Conservation (phyloP, 1,140 invertebrate species). For the Artemia franciscana region DNA sequence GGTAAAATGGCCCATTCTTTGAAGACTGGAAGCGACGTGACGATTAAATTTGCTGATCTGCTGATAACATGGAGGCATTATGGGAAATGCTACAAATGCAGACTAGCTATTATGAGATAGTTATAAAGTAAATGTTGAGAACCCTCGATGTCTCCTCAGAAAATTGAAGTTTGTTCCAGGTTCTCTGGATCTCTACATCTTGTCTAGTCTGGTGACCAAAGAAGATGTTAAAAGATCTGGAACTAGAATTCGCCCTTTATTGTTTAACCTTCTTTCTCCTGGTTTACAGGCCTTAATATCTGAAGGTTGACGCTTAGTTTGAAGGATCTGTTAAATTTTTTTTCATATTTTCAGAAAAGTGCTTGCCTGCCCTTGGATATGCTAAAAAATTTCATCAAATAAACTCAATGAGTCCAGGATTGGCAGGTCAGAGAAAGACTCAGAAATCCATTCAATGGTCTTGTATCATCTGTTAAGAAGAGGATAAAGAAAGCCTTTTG, state of each 20-base stretch:
- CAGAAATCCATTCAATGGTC: conserved; percentile 93
- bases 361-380: conserved; percentile 76
- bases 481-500: conserved; percentile 95
- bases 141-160: conserved; percentile 82
- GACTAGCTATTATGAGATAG: conserved; percentile 77
- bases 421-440: conserved; percentile 95
- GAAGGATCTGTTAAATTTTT: conserved; percentile 97
- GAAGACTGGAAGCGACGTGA: conserved; percentile 77
- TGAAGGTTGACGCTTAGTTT: conserved; percentile 94
- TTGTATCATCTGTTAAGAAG: conserved; percentile 60
- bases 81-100: conserved; percentile 73
- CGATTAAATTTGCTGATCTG: conserved; percentile 88
- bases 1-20: conserved; percentile 95
- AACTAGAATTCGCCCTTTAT: conserved; percentile 84
- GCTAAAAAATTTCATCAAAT: conserved; percentile 86
- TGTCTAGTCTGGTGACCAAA: conserved; percentile 80
- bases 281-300: conserved; percentile 36
- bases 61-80: conserved; percentile 98
- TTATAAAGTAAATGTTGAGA: conserved; percentile 81
- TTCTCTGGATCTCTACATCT: conserved; percentile 80
- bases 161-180: conserved; percentile 89
- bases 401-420: conserved; percentile 99
- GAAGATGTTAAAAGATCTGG: conserved; percentile 98
- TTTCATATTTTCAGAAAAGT: conserved; percentile 94
- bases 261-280: conserved; percentile 89